These are phyloP conservation scores for Loriculus beryllinus DNA, from an alignment of 2,797 vertebrate species.

Conservation along the genomic window DNA sequence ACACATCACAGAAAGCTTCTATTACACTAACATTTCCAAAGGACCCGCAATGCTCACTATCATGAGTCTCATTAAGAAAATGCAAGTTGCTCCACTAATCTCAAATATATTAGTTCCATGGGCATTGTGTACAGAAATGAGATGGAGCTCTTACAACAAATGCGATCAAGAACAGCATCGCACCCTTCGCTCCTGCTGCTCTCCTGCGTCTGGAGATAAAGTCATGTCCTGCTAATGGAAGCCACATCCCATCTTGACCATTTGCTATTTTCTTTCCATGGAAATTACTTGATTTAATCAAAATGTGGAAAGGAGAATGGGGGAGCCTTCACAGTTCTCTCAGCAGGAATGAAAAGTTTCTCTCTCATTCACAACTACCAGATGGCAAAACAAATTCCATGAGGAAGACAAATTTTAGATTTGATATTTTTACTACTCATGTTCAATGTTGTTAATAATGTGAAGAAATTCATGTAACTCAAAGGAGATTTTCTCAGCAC, in stretches of 20 bases:
- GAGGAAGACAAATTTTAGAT: slow-evolving; percentile 34
- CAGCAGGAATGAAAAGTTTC: slow-evolving; percentile 22
- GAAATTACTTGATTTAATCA: not conserved
- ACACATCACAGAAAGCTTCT: not conserved
- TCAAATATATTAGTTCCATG: not conserved
- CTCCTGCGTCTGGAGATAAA: not conserved
- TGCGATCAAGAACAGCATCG: not conserved
- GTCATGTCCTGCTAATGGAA: not conserved
- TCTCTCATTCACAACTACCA: slow-evolving; percentile 10
- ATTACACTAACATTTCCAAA: slow-evolving; percentile 8
- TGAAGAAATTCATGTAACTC: slow-evolving; percentile 16
- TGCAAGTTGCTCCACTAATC: not conserved
- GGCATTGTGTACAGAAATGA: not conserved
- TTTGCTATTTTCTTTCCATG: not conserved
- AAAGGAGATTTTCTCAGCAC: not conserved
- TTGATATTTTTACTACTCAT: slow-evolving; percentile 47
- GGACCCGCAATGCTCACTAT: not conserved
- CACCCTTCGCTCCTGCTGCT: not conserved
- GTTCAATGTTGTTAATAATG: slow-evolving; percentile 26
- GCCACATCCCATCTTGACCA: not conserved
- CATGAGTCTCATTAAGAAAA: slow-evolving; percentile 14
- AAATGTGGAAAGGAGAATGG: not conserved
- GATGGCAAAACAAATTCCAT: slow-evolving; percentile 57
- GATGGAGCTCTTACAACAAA: not conserved
- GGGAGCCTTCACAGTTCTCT: not conserved